Evolutionary conservation across 2,113 vertebrate species (phyloP), one percentile per base, ranked within the genome.

Genomic region (Ondatra zibethicus): DNA sequence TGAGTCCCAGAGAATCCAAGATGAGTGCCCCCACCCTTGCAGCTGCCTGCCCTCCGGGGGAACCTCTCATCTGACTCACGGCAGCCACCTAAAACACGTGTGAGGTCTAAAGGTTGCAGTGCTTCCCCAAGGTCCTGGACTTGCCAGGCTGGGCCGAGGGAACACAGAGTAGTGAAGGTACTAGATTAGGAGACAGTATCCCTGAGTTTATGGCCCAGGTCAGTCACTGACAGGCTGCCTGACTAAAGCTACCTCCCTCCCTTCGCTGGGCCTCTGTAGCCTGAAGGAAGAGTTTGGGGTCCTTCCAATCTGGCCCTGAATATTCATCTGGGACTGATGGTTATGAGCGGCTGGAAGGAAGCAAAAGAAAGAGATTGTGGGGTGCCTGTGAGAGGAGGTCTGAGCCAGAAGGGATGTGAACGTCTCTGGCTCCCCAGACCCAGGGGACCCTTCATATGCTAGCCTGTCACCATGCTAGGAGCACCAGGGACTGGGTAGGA

Each of bases 321-420:
- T 86, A 88, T 94, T 92, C 87, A 85, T 85, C 80, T 31, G 88
- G 73, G 77, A 80, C 36, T 89, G 17, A 25, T 96, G 72, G 76
- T 89, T 97, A 92, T 89, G 92, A 88, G 80, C 75, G 87, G 73
- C 85, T 95, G 87, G 72, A 82, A 91, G 82, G 23, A 89, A 78
- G 88, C 72, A 95, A 96, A 82, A 19, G 78, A 93, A 97, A 89
- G 77, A 96, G 61, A 88, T 91, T 89, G 87, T 89, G 36, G 55
- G 73, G 68, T 94, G 55, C 81, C 78, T 89, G 45, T n/a, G 86
- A 92, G 82, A 89, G 19, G 45, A 58, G 45, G 58, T 17, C 52
- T 73, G 55, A 50, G 16, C 19, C 14, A 10, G 42, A 70, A 93
- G 78, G 13, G 63, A 50, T 39, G 47, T 42, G 61, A 85, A 25